Conservation (phyloP, 1,140 invertebrate species). For the Streblospio benedicti region DNA sequence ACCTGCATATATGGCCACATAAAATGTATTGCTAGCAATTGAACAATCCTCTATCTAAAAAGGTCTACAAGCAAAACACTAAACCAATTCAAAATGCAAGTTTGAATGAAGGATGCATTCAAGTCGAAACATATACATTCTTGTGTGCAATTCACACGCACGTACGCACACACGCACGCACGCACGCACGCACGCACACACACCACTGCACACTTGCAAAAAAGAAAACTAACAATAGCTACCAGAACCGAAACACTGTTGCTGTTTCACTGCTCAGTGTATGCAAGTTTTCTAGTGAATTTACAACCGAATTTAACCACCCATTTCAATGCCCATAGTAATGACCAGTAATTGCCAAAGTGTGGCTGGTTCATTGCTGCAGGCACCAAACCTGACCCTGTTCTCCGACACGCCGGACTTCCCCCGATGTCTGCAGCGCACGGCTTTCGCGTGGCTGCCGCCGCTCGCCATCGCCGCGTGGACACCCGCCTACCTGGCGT, state of each 20-base stretch:
- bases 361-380: background rate
- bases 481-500: no score
- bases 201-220: background rate
- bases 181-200: background rate
- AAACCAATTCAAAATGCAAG: background rate
- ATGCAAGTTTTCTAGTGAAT: no score
- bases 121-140: background rate
- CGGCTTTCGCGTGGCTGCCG: no score
- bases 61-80: background rate
- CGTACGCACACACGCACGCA: background rate
- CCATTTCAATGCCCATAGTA: background rate
- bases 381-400: background rate
- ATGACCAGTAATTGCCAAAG: background rate
- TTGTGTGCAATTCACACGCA: background rate
- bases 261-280: background rate
- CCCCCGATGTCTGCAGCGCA: no score
- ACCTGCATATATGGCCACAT: background rate
- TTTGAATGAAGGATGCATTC: background rate
- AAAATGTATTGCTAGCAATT: background rate
- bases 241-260: background rate
- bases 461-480: no score
- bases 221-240: background rate
- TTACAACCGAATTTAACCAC: no score
- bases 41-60: background rate
- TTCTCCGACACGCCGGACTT: slow-evolving; percentile 4